phyloP scores from a whole-genome alignment of 2,888 invertebrate species.

The Sesia apiformis region DNA sequence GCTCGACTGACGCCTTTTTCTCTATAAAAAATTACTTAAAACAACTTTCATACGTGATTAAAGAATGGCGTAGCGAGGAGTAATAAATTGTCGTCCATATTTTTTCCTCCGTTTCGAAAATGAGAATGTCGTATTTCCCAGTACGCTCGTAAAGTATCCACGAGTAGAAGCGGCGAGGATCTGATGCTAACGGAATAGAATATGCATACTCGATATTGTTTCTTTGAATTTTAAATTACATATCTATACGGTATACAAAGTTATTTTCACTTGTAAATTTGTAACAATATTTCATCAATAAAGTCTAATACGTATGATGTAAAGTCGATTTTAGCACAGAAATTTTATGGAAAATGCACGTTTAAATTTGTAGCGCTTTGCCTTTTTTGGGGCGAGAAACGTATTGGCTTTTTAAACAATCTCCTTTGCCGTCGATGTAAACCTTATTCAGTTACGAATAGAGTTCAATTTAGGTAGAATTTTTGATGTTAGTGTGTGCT shows the following conservation, averaged over 20 bases:
- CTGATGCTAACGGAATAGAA: slow-evolving; percentile 39
- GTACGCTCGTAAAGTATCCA: slow-evolving; percentile 56
- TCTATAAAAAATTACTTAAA: too few species aligned
- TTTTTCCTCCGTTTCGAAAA: slow-evolving; percentile 37
- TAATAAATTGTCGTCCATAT: slow-evolving; percentile 34
- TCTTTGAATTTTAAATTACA: slow-evolving; percentile 63
- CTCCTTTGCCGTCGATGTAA: slow-evolving; percentile 8
- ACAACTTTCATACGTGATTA: slow-evolving; percentile 19
- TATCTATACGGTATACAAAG: neutral
- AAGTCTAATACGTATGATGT: neutral
- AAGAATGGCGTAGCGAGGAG: neutral
- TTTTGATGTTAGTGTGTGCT: slow-evolving; percentile 20
- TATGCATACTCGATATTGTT: slow-evolving; percentile 67
- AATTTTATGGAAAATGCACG: neutral
- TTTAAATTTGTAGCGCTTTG: neutral
- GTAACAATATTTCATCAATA: neutral
- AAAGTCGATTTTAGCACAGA: neutral
- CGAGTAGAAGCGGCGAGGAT: slow-evolving; percentile 16
- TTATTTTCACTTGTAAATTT: neutral
- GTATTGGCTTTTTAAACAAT: slow-evolving; percentile 32
- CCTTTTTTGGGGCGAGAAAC: slow-evolving; percentile 28
- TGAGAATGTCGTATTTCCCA: slow-evolving; percentile 57
- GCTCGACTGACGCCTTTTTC: too few species aligned
- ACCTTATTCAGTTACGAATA: neutral
- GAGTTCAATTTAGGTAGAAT: neutral